Base-by-base conservation (phyloP, 2,888 invertebrate species). In the Plemyria rubiginata region DNA sequence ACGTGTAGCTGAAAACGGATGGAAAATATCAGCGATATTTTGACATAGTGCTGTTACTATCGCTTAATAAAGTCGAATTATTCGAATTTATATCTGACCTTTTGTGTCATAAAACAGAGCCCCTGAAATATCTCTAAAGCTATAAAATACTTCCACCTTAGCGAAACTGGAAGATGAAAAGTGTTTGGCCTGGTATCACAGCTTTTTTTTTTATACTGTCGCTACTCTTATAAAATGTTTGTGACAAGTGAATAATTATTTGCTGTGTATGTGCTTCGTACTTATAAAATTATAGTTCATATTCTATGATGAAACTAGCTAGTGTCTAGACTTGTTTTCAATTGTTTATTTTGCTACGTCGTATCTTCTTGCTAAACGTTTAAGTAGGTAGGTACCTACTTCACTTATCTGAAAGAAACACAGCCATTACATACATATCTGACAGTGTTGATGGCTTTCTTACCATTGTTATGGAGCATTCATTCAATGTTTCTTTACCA, bases 171-270 rank as follows among this genome's bases (percentile, higher is more conserved):
- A 70, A 70, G 71, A 75, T 75, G 66, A 77, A 74, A 72, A 70
- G 60, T 57, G 68, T 75, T 71, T 66, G 66, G 61, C 63, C 67
- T 72, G 72, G 62, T 64, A 63, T 63, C 66, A n/a, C n/a, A 67
- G 63, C 61, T 55, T 78, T 82, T 85, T 81, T 78, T 78, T 78
- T 70, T 28, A 16, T 4, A 38, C 32, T 7, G 4, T 54, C 29
- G 12, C 32, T 32, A 29, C 53, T 29, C 15, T 43, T 43, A 9
- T 43, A 16, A 43, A 11, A 60, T 52, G 22, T 41, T n/a, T 52
- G 76, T 85, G 81, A 82, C 75, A 3, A 16, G 65, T 67, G 69
- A 60, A 74, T 75, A 81, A 80, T 84, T 77, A 77, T 71, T 73
- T 62, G 48, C 65, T 59, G 81, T 59, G 81, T 72, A 82, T 81